A percentile compares a stretch with the other conserved stretches of the same genome.
Evolutionary conservation across 2,113 vertebrate species (phyloP).

Genomic region (Pyxicephalus adspersus): DNA sequence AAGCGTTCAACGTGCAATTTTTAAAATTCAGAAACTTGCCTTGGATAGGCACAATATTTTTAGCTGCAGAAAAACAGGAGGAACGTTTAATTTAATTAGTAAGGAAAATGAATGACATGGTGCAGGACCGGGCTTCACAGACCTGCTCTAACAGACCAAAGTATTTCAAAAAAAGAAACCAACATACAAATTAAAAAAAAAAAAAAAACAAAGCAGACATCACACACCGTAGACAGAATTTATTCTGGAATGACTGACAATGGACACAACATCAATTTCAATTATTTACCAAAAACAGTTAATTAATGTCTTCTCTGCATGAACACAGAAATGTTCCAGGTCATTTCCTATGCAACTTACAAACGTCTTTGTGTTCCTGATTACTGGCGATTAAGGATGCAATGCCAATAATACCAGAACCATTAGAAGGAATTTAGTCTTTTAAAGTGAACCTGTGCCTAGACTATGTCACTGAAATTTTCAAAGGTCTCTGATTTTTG

Average conservation of each 20-base stretch:
- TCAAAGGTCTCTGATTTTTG: no score
- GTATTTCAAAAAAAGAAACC: not conserved
- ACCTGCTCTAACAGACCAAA: not conserved
- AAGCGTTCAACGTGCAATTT: not conserved
- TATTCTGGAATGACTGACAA: not conserved
- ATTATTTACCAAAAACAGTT: not conserved
- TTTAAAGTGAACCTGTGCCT: no score
- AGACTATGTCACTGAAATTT: no score
- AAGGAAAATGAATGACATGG: not conserved
- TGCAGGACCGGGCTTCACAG: not conserved
- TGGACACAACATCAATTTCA: not conserved
- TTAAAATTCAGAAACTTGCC: not conserved
- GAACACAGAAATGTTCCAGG: not conserved
- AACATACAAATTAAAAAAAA: not conserved
- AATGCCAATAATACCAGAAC: no score
- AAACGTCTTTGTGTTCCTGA: no score
- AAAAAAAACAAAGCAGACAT: not conserved
- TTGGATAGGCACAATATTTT: not conserved
- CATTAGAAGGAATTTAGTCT: no score
- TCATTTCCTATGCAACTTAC: not conserved
- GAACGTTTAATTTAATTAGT: not conserved
- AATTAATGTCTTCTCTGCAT: not conserved
- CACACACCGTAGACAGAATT: not conserved
- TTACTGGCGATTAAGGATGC: no score
- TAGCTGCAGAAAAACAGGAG: not conserved